These are phyloP conservation scores for Microctonus brassicae DNA, from an alignment of 2,888 invertebrate genomes.

Conservation along the genomic window DNA sequence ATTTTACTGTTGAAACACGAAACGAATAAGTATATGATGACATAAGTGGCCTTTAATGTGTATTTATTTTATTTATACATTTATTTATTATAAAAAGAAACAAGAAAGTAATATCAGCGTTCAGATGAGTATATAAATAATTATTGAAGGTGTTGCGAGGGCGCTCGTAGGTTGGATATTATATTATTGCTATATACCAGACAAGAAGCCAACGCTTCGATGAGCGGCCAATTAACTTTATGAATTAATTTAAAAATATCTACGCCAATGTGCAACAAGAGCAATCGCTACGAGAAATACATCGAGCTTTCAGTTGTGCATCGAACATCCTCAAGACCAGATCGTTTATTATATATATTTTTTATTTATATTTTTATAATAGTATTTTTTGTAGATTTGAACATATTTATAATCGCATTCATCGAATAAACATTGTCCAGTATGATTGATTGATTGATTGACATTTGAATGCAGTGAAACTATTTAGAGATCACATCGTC, in stretches of 20 bases:
- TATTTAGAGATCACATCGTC: no score
- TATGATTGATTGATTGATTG: neutral
- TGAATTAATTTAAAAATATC: constrained; percentile 44
- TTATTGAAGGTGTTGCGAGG: constrained; percentile 3
- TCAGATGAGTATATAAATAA: neutral
- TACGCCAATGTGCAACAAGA: constrained; percentile 62
- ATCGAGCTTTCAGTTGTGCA: constrained; percentile 60
- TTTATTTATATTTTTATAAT: neutral
- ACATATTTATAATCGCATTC: neutral
- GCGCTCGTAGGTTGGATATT: constrained; percentile 12
- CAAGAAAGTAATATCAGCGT: neutral
- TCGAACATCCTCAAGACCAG: constrained; percentile 63
- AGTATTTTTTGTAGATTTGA: no score
- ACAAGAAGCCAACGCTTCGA: constrained; percentile 35
- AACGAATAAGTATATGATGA: neutral
- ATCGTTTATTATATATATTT: constrained; percentile 37
- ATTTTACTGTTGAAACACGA: neutral
- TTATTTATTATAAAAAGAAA: neutral
- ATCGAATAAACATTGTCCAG: no score
- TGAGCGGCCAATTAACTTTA: constrained; percentile 47
- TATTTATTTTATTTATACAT: neutral
- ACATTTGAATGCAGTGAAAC: neutral
- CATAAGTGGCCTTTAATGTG: neutral
- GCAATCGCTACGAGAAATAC: constrained; percentile 64
- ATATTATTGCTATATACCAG: neutral